These are phyloP conservation scores for Nemoura dubitans DNA, from an alignment of 2,888 invertebrate genomes.

Conservation along the genomic window DNA sequence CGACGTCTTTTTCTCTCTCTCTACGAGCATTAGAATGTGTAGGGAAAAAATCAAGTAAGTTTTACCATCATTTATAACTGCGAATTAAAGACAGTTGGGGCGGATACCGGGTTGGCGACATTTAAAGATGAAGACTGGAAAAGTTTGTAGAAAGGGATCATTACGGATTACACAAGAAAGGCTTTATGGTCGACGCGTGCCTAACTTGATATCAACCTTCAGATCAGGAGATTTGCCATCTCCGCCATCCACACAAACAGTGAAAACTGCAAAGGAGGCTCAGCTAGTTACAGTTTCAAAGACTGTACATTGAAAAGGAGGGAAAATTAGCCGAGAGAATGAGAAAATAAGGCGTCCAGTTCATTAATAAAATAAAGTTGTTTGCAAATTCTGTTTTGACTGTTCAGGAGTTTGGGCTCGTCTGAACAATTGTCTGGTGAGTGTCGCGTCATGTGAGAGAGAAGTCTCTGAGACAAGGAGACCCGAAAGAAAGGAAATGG, in stretches of 20 bases:
- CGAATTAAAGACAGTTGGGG: conserved; percentile 41
- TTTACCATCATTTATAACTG: conserved; percentile 40
- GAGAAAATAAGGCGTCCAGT: neutral
- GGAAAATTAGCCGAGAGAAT: neutral
- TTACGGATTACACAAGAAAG: conserved; percentile 33
- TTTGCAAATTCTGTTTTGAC: neutral
- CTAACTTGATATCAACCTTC: conserved; percentile 18
- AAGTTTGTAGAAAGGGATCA: conserved; percentile 36
- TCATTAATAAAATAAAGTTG: neutral
- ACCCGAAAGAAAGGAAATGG: neutral
- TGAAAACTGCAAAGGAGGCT: neutral
- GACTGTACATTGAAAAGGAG: neutral
- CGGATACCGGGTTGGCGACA: conserved; percentile 30
- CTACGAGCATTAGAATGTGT: neutral
- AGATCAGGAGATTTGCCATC: neutral
- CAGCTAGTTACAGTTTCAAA: neutral
- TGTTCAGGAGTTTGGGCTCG: neutral
- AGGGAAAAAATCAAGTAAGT: conserved; percentile 34
- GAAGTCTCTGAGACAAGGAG: neutral
- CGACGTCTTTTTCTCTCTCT: too few relatives aligned
- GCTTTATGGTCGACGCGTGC: neutral
- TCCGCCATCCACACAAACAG: neutral
- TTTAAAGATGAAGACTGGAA: conserved; percentile 39
- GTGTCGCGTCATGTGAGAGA: neutral
- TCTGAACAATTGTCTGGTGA: neutral